Conservation (phyloP, 2,888 invertebrate genomes). For the Linnaemya tessellans region DNA sequence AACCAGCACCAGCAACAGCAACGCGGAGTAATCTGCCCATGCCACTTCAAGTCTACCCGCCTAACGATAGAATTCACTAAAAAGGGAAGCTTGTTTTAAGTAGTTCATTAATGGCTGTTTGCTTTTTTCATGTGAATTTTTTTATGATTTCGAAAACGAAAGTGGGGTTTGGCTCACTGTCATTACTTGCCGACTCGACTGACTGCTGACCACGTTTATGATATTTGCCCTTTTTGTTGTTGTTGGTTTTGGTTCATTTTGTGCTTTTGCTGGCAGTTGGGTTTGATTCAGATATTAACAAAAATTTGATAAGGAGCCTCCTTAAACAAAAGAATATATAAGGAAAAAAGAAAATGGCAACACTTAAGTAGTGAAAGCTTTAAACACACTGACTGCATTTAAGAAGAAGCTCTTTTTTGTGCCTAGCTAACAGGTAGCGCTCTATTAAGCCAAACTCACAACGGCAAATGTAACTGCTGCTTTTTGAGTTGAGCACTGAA, state of each 20-base stretch:
- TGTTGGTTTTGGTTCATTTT: conserved; percentile 25
- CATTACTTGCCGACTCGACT: conserved; percentile 48
- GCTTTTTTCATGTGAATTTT: conserved; percentile 15
- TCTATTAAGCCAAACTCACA: not conserved
- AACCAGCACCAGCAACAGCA: conserved; percentile 34
- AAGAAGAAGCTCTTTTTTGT: conserved; percentile 29
- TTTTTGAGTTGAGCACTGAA: conserved; percentile 35
- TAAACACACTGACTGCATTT: conserved; percentile 36
- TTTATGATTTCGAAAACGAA: conserved; percentile 56
- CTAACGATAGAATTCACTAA: conserved; percentile 60
- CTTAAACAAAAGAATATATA: conserved; percentile 23
- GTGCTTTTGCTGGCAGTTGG: not conserved
- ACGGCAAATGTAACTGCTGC: conserved; percentile 28
- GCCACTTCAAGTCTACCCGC: conserved; percentile 57
- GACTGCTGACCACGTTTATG: conserved; percentile 59
- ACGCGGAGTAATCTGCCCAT: conserved; percentile 63
- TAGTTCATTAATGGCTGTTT: conserved; percentile 68
- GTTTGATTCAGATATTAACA: conserved; percentile 23
- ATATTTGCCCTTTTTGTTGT: conserved; percentile 30
- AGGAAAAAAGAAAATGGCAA: conserved; percentile 43
- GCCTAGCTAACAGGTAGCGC: conserved; percentile 1
- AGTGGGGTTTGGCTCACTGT: conserved; percentile 57
- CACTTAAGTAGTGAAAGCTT: conserved; percentile 66
- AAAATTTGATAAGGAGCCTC: conserved; percentile 44
- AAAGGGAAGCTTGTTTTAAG: conserved; percentile 59